These are phyloP conservation scores for Spermophilus dauricus DNA, from an alignment of 2,113 vertebrate species.

Conservation along the genomic window DNA sequence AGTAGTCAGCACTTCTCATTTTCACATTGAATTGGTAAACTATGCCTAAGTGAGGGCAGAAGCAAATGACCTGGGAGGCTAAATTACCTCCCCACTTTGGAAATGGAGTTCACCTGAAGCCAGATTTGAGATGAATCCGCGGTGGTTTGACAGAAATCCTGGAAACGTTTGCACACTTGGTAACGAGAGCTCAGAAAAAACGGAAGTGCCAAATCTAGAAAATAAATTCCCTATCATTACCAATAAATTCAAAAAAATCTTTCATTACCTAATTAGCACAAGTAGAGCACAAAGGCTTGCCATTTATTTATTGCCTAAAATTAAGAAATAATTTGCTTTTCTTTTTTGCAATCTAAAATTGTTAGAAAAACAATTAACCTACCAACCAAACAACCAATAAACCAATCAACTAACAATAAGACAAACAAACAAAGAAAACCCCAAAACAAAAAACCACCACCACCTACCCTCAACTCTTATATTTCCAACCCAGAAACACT, in stretches of 20 bases:
- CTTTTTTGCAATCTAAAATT: conserved; percentile 73
- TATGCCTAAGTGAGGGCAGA: conserved; percentile 80
- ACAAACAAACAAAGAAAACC: neutral
- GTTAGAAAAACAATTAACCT: neutral
- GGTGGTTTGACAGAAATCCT: conserved; percentile 74
- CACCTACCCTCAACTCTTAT: neutral
- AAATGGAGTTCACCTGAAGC: conserved; percentile 78
- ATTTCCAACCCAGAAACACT: conserved; percentile 57
- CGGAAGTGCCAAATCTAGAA: conserved; percentile 71
- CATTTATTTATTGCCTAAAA: conserved; percentile 70
- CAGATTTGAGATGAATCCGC: conserved; percentile 77
- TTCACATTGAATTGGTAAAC: conserved; percentile 78
- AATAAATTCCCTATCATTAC: conserved; percentile 56
- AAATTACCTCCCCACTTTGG: conserved; percentile 79
- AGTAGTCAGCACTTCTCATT: conserved; percentile 83
- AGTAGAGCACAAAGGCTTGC: neutral
- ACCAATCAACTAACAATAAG: neutral
- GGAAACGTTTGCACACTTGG: conserved; percentile 67
- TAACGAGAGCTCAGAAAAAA: conserved; percentile 49
- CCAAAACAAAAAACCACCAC: too few species aligned
- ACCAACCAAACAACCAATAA: neutral
- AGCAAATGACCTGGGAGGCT: conserved; percentile 76
- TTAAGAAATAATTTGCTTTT: conserved; percentile 61
- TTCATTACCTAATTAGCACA: neutral
- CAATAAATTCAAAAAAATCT: conserved; percentile 49